These are phyloP conservation scores for Pycnonotus jocosus DNA, from an alignment of 2,113 vertebrate species.

Conservation along the genomic window DNA sequence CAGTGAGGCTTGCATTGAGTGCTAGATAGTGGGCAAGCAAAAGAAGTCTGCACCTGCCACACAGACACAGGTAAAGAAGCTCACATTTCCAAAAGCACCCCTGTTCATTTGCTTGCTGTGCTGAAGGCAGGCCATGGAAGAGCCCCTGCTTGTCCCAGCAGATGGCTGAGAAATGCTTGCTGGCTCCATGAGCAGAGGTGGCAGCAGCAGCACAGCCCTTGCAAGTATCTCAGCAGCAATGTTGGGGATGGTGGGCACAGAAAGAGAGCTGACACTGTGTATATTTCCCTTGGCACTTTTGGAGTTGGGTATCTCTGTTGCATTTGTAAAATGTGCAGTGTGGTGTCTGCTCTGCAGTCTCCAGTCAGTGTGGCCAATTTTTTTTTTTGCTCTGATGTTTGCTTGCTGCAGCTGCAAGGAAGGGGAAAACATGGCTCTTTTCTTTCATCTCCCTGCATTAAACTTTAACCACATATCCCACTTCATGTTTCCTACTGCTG, in stretches of 20 bases:
- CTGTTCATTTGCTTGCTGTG: background rate
- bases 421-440: background rate
- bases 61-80: background rate
- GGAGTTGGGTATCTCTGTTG: background rate
- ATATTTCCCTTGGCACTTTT: background rate
- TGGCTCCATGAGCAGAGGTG: background rate
- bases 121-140: background rate
- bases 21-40: background rate
- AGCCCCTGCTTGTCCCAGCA: accelerated
- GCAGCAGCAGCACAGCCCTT: background rate
- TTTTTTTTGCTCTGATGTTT: background rate
- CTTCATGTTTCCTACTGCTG: background rate
- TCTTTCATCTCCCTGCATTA: background rate
- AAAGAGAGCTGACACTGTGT: background rate
- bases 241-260: background rate
- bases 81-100: accelerated
- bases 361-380: background rate
- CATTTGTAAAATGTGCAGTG: background rate
- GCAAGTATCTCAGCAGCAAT: background rate
- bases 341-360: background rate
- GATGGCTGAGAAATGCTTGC: background rate
- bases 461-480: background rate
- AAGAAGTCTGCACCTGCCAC: background rate
- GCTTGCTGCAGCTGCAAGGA: background rate
- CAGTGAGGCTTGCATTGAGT: background rate